Percentiles rank a stretch among this genome's conserved stretches.
Conservation (phyloP, 2,888 invertebrate species). For the Chalcosyrphus nemorum region DNA sequence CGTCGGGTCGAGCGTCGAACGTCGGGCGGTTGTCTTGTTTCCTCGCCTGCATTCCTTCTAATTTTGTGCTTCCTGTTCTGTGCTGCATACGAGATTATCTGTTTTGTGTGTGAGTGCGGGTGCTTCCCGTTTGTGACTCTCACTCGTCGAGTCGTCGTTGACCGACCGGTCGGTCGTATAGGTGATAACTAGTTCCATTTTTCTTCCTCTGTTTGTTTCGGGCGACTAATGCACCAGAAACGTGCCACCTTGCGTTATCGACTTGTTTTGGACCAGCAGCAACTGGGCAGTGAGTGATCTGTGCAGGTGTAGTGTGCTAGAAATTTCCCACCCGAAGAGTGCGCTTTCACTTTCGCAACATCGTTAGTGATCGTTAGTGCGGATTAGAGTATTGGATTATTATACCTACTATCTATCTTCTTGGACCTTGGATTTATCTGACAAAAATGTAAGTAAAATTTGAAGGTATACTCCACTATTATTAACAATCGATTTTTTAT, state of each 20-base stretch:
- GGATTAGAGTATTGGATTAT: slow-evolving; percentile 18
- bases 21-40: slow-evolving; percentile 52
- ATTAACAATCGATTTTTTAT: slow-evolving; percentile 28
- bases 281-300: slow-evolving; percentile 35
- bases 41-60: slow-evolving; percentile 71
- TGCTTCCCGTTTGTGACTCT: slow-evolving; percentile 27
- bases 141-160: slow-evolving; percentile 14
- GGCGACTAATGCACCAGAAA: slow-evolving; percentile 43
- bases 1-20: slow-evolving; percentile 13
- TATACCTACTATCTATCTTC: slow-evolving; percentile 18
- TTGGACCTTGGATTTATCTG: slow-evolving; percentile 35
- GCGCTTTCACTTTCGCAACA: slow-evolving; percentile 66
- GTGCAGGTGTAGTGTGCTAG: slow-evolving; percentile 50
- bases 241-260: slow-evolving; percentile 23
- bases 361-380: slow-evolving; percentile 16
- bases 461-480: neutral
- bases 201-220: slow-evolving; percentile 9
- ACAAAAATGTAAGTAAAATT: slow-evolving; percentile 71
- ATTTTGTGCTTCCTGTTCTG: slow-evolving; percentile 68
- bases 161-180: slow-evolving; percentile 30
- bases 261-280: slow-evolving; percentile 55
- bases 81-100: slow-evolving; percentile 57
- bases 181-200: slow-evolving; percentile 63
- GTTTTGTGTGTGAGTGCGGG: slow-evolving; percentile 45
- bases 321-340: slow-evolving; percentile 55